Conservation (phyloP, 2,888 invertebrate genomes). For the Parnassius smintheus region DNA sequence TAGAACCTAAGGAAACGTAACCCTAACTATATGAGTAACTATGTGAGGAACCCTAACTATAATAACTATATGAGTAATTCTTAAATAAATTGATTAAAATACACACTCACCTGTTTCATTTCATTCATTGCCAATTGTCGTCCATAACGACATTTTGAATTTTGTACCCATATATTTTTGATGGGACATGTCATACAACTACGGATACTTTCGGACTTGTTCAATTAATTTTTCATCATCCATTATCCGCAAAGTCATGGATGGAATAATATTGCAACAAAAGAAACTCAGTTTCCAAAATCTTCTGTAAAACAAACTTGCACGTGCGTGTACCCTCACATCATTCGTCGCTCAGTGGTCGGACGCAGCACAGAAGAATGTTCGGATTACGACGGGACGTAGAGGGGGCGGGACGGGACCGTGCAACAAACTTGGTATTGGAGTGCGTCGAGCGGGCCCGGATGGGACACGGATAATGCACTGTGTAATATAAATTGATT, state of each 20-base stretch:
- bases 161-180: neutral
- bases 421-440: neutral
- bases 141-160: neutral
- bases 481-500: too few relatives aligned
- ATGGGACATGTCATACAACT: neutral
- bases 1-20: neutral
- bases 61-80: neutral
- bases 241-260: constrained; percentile 1
- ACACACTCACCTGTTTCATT: neutral
- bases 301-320: neutral
- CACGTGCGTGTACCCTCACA: neutral
- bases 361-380: neutral
- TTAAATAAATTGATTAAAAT: neutral
- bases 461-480: neutral
- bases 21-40: constrained; percentile 1
- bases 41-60: too few relatives aligned
- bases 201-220: too few relatives aligned
- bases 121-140: neutral
- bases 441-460: neutral
- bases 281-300: neutral
- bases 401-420: neutral
- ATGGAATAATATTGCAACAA: neutral
- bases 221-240: neutral
- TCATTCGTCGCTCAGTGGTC: neutral
- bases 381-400: constrained; percentile 1